A percentile compares a stretch with the other conserved stretches of the same genome.
Conservation (phyloP, 2,888 invertebrate genomes). For the Cylindroiulus punctatus region DNA sequence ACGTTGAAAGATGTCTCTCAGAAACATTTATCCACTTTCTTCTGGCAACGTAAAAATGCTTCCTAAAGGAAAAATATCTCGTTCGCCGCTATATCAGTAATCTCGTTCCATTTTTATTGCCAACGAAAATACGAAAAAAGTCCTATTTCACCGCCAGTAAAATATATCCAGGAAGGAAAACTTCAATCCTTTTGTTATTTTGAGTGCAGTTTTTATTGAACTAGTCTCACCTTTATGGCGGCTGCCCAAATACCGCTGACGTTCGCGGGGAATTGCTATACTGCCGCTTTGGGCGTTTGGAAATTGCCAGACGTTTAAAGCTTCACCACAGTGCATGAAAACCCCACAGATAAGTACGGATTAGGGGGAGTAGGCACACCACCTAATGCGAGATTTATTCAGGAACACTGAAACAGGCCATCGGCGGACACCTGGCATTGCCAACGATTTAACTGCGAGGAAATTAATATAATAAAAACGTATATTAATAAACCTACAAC, state of each 20-base stretch:
- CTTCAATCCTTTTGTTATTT: conserved; percentile 42
- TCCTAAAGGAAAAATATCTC: conserved; percentile 18
- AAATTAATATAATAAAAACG: not conserved
- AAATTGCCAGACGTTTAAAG: conserved; percentile 34
- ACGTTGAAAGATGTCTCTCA: not conserved
- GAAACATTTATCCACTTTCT: conserved; percentile 26
- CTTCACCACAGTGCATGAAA: conserved; percentile 34
- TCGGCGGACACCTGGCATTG: not conserved
- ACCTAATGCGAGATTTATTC: not conserved
- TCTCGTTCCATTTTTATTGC: conserved; percentile 30
- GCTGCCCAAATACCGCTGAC: conserved; percentile 20
- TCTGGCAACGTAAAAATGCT: not conserved
- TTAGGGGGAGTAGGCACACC: not conserved
- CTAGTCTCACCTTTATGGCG: conserved; percentile 38
- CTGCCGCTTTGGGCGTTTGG: conserved; percentile 2
- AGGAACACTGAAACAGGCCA: not conserved
- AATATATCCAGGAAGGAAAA: conserved; percentile 37
- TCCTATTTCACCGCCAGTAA: conserved; percentile 22
- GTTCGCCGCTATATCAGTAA: conserved; percentile 23
- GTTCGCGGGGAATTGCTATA: conserved; percentile 17
- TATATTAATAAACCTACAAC: not conserved
- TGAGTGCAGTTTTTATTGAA: conserved; percentile 42
- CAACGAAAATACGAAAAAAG: conserved; percentile 37
- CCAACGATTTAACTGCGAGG: not conserved
- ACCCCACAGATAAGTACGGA: not conserved